Evolutionary conservation across 2,888 invertebrate genomes (phyloP), one percentile per base, ranked within the genome.

Genomic region (Melinaea marsaeus): DNA sequence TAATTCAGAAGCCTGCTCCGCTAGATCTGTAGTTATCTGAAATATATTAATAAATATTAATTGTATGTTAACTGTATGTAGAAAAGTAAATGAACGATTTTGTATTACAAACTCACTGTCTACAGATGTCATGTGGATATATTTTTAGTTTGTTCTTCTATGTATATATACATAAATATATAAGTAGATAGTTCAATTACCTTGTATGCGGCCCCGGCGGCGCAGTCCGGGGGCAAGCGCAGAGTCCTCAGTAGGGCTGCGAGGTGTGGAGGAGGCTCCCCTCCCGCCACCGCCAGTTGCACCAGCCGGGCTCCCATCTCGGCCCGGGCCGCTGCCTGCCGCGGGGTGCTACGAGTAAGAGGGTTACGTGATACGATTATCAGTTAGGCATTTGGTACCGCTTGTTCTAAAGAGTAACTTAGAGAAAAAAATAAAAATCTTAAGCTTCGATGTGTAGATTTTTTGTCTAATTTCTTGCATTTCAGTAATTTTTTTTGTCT

Each of bases 261-360:
- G 0, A 86, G 79, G 37, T 75, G 79, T 5, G 72, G 74, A 57
- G 81, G 70, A 2, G 78, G 75, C 70, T 73, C 80, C 0, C 82
- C 83, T 0, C 76, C 83, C 2, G 84, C 84, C 55, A 81, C 68
- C n/a, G 85, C 81, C 64, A 87, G 79, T 73, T 84, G 85, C 60
- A 87, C 77, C 11, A 88, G 74, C 0, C 88, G 78, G 0, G 81
- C 83, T 0, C 88, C 88, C 85, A 88, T 84, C 81, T 90, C 89
- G 0, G 86, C 81, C 13, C 84, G 79, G 0, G 86, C 79, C 9
- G 80, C 79, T 1, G 71, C 60, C n/a, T 68, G 68, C 0, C 75
- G 77, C 0, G 72, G 68, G 0, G 66, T 60, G 9, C 79, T 78
- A 67, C 32, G 60, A 54, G 11, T 1, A 3, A 7, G 51, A 7